Base-by-base conservation (phyloP, 2,113 vertebrate species). In the Caracal caracal region DNA sequence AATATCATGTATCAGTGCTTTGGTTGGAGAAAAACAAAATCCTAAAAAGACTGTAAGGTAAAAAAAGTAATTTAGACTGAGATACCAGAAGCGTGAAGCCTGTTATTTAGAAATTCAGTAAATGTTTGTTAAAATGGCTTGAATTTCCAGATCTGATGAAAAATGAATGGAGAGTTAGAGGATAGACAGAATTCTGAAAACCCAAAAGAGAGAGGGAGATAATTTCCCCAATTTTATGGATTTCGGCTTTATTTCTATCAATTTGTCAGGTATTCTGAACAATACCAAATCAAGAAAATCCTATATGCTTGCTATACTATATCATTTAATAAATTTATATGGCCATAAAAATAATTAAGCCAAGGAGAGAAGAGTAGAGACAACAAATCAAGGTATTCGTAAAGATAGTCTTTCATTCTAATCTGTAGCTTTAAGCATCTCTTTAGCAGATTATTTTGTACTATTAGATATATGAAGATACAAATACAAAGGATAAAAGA, bases 41-140 rank as follows among this genome's bases (percentile, higher is more conserved):
- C 37, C 16, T 90, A 49, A 79, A 79, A 47, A 8, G 15, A 83
- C 76, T 51, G 28, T 13, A 66, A 13, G 0, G 1, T 71, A 37
- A 49, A 70, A 82, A 56, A 35, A 85, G 24, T 71, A 79, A 80
- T 92, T 95, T 83, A 93, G 15, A 59, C 17, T 87, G 65, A 75
- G 11, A 78, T 78, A 0, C 73, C 33, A 73, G 33, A 88, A 80
- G 0, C 84, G 7, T 84, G 35, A 89, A 82, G n/a, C 0, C 33
- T 84, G n/a, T 47, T 30, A 71, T 40, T 95, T 61, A 73, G 63
- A 4, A 97, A 76, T 80, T 88, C 15, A 81, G 15, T 66, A 92
- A 80, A n/a, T 20, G 26, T 87, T 83, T 90, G 24, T 49, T 79
- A 82, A 96, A 66, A 43, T 68, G n/a, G 73, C 13, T 53, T 90